Conservation (phyloP, 2,888 invertebrate genomes). For the Mimachlamys varia region DNA sequence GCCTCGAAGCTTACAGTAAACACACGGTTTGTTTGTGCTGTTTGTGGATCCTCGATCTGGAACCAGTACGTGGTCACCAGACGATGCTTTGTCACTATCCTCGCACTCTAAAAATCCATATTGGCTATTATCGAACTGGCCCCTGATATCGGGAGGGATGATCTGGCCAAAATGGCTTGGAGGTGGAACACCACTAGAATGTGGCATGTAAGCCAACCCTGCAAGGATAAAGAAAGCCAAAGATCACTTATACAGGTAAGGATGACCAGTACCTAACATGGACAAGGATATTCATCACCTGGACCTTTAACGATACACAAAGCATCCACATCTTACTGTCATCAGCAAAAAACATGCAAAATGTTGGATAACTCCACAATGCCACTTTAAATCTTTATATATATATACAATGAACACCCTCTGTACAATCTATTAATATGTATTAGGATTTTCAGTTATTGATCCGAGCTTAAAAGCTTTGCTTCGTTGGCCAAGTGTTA, state of each 20-base stretch:
- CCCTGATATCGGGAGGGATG: slow-evolving; percentile 13
- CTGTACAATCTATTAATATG: too few species aligned
- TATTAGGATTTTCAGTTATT: not conserved
- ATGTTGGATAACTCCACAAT: not conserved
- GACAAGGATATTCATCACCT: not conserved
- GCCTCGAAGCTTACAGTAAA: slow-evolving; percentile 45
- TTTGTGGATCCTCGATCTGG: slow-evolving; percentile 44
- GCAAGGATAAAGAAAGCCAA: slow-evolving; percentile 37
- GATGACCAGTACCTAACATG: not conserved
- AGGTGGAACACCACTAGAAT: slow-evolving; percentile 25
- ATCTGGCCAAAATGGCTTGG: not conserved
- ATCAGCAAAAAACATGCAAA: not conserved
- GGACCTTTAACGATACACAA: not conserved
- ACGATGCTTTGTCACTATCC: not conserved
- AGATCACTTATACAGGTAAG: slow-evolving; percentile 18
- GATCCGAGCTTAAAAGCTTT: not conserved
- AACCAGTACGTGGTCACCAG: slow-evolving; percentile 41
- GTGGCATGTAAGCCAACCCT: slow-evolving; percentile 18
- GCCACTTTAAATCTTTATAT: not conserved
- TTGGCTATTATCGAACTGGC: not conserved
- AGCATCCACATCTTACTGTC: not conserved
- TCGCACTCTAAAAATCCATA: slow-evolving; percentile 13
- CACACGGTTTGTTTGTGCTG: slow-evolving; percentile 47
- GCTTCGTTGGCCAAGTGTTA: too few species aligned
- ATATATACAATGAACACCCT: too few species aligned